Evolutionary conservation across 2,797 vertebrate genomes (phyloP).

Genomic region (Mus caroli): DNA sequence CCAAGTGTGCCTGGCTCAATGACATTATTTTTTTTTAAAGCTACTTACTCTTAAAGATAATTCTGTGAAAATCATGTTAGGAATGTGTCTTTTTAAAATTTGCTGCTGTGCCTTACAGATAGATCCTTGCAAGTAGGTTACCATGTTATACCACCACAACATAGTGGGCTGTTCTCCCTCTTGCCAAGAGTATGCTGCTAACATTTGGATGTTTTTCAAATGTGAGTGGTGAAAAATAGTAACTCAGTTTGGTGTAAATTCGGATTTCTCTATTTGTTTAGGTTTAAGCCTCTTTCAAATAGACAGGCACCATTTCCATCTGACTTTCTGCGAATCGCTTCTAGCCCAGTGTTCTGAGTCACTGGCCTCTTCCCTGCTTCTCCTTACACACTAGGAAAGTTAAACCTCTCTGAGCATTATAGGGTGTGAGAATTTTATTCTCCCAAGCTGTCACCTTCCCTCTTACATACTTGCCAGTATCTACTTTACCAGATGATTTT

Average conservation of each 20-base stretch:
- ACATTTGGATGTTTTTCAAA: background rate
- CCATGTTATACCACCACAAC: background rate
- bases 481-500: background rate
- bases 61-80: background rate
- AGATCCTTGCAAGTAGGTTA: background rate
- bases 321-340: background rate
- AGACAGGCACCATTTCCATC: background rate
- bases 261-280: background rate
- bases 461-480: background rate
- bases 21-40: background rate
- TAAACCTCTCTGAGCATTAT: background rate
- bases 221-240: background rate
- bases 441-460: background rate
- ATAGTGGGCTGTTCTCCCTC: background rate
- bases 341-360: background rate
- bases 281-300: background rate
- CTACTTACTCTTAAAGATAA: background rate
- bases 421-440: background rate
- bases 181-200: background rate
- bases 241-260: conserved; percentile 19
- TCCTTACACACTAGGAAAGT: background rate
- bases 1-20: background rate
- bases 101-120: background rate
- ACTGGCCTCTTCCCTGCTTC: background rate
- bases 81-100: background rate